Evolutionary conservation across 37 sponge, comb jelly and placozoan species (phyloP).

Genomic region (Geodia barretti): DNA sequence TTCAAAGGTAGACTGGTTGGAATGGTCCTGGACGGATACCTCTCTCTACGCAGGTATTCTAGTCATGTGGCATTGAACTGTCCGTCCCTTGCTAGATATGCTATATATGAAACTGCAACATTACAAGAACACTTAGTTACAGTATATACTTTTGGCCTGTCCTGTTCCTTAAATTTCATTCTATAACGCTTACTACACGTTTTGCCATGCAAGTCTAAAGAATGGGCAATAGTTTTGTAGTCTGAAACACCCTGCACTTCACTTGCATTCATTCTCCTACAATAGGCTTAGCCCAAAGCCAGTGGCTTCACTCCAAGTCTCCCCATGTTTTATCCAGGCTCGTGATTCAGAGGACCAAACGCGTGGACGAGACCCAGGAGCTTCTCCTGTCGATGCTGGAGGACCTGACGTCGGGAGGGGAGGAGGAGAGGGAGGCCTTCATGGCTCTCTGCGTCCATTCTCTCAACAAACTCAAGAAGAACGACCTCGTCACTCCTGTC

Average conservation of each 20-base stretch:
- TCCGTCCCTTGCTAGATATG: background rate
- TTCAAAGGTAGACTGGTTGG: constrained; percentile 82
- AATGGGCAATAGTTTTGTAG: background rate
- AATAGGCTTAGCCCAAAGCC: too few species aligned
- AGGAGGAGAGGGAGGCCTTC: constrained; percentile 78
- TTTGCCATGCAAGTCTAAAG: too few species aligned
- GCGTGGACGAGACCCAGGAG: constrained; percentile 83
- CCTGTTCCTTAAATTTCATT: too few species aligned
- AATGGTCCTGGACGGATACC: constrained; percentile 83
- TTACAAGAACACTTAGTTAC: too few species aligned
- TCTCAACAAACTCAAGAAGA: constrained; percentile 50
- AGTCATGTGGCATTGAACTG: background rate
- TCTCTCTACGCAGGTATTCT: constrained; percentile 77
- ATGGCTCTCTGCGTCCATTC: constrained; percentile 88
- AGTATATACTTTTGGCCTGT: too few species aligned
- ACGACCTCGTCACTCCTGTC: constrained; percentile 82
- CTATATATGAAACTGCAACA: too few species aligned
- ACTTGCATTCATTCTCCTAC: too few species aligned
- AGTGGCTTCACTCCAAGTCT: too few species aligned
- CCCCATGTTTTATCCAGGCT: constrained; percentile 57
- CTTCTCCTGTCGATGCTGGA: constrained; percentile 80
- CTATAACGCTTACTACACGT: too few species aligned
- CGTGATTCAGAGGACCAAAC: constrained; percentile 87
- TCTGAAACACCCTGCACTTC: too few species aligned
- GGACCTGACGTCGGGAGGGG: constrained; percentile 86